These are phyloP conservation scores for Zaprionus inermis DNA, from an alignment of 1,140 invertebrate genomes.

Conservation along the genomic window DNA sequence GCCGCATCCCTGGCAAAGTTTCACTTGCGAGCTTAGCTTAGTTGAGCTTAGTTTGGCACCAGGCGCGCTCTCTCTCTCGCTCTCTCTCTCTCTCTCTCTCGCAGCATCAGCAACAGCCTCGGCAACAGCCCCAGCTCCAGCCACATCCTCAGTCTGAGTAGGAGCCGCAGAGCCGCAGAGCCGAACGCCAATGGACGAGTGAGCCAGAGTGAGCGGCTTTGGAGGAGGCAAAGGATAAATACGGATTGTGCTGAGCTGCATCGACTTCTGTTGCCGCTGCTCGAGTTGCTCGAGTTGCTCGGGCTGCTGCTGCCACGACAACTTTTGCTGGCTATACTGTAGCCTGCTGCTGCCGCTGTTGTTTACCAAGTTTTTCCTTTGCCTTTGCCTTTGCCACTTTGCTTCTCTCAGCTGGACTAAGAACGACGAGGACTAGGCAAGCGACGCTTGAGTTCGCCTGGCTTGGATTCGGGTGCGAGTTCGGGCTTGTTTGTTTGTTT, in stretches of 20 bases:
- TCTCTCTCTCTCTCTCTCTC: no score
- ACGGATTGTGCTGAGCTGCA: constrained; percentile 71
- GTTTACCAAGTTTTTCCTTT: constrained; percentile 74
- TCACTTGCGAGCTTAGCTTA: constrained; percentile 43
- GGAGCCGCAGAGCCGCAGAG: constrained; percentile 9
- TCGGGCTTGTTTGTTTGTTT: constrained; percentile 58
- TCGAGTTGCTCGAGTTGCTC: constrained; percentile 5
- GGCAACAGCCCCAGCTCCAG: no score
- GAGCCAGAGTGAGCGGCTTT: constrained; percentile 42
- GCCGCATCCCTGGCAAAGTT: constrained; percentile 40
- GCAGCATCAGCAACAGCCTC: no score
- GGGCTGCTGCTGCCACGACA: constrained; percentile 26
- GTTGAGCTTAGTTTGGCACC: constrained; percentile 38
- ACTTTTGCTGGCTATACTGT: constrained; percentile 52
- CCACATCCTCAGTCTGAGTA: neutral
- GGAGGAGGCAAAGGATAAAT: constrained; percentile 65
- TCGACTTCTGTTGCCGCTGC: constrained; percentile 59
- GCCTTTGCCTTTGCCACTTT: constrained; percentile 60
- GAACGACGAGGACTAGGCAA: neutral
- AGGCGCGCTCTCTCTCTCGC: constrained; percentile 5
- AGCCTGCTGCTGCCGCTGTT: constrained; percentile 41
- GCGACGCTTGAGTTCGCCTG: constrained; percentile 25
- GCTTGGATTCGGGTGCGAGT: constrained; percentile 28
- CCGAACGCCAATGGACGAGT: constrained; percentile 18
- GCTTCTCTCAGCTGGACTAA: constrained; percentile 36